phyloP scores from a whole-genome alignment of 2,888 invertebrate species.

The Adelognathus sp. region DNA sequence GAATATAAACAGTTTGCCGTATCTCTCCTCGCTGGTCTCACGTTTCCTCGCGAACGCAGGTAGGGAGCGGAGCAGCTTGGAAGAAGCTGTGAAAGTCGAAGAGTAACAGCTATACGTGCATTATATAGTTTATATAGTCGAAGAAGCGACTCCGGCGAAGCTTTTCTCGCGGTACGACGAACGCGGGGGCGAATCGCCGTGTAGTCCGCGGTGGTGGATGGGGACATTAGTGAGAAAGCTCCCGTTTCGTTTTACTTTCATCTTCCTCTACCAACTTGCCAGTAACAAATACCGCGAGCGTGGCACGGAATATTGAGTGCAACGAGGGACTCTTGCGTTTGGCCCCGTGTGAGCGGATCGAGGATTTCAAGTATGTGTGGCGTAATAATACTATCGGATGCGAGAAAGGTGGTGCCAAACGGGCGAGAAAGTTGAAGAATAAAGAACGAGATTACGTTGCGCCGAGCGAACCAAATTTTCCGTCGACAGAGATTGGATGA shows the following conservation, averaged over 20 bases:
- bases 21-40: slow-evolving; percentile 24
- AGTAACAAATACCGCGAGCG: slow-evolving; percentile 65
- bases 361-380: background rate
- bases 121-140: background rate
- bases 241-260: slow-evolving; percentile 57
- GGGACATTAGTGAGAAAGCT: slow-evolving; percentile 63
- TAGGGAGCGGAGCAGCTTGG: too few species aligned
- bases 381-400: slow-evolving; percentile 31
- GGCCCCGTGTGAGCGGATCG: background rate
- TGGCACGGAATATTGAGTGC: slow-evolving; percentile 64
- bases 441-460: background rate
- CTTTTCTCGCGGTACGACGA: background rate
- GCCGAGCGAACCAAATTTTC: background rate
- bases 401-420: background rate
- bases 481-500: background rate
- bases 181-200: background rate
- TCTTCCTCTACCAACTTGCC: slow-evolving; percentile 40
- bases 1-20: too few species aligned
- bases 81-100: slow-evolving; percentile 36
- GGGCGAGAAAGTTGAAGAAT: background rate
- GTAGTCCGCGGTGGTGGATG: slow-evolving; percentile 10
- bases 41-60: slow-evolving; percentile 18
- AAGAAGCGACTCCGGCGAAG: slow-evolving; percentile 5
- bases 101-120: background rate
- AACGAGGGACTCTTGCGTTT: slow-evolving; percentile 34